phyloP scores from a whole-genome alignment of 1,140 invertebrate species.

The Drosophila chauvacae region DNA sequence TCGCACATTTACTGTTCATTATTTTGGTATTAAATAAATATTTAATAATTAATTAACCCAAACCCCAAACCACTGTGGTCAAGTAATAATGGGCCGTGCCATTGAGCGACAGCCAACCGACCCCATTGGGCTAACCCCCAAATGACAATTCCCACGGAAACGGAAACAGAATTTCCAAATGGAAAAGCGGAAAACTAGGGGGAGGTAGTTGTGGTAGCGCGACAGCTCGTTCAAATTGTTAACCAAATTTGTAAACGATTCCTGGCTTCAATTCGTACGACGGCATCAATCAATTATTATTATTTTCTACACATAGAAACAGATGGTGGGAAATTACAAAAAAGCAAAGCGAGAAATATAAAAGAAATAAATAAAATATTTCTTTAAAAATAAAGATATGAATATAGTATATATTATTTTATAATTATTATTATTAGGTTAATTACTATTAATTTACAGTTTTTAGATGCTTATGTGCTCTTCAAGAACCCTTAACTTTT shows the following conservation, averaged over 20 bases:
- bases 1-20: too few relatives aligned
- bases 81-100: conserved; percentile 13
- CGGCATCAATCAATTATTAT: conserved; percentile 21
- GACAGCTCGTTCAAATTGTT: conserved; percentile 16
- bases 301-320: background rate
- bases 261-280: background rate
- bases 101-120: conserved; percentile 5
- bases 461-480: too few relatives aligned
- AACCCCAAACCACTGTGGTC: conserved; percentile 7
- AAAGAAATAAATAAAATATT: too few relatives aligned
- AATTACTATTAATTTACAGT: too few relatives aligned
- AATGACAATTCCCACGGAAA: conserved; percentile 30
- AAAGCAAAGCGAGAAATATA: background rate
- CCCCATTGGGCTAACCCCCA: conserved; percentile 16
- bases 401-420: too few relatives aligned
- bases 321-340: background rate
- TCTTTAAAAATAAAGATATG: too few relatives aligned
- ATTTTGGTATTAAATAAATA: background rate
- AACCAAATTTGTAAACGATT: conserved; percentile 28
- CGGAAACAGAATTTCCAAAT: conserved; percentile 15
- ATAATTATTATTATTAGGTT: too few relatives aligned
- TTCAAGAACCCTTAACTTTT: too few relatives aligned
- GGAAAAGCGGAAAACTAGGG: conserved; percentile 3
- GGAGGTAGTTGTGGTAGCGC: background rate
- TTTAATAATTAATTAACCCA: background rate